These are phyloP conservation scores for Hydrolagus colliei DNA, from an alignment of 2,797 vertebrate genomes.

Conservation along the genomic window DNA sequence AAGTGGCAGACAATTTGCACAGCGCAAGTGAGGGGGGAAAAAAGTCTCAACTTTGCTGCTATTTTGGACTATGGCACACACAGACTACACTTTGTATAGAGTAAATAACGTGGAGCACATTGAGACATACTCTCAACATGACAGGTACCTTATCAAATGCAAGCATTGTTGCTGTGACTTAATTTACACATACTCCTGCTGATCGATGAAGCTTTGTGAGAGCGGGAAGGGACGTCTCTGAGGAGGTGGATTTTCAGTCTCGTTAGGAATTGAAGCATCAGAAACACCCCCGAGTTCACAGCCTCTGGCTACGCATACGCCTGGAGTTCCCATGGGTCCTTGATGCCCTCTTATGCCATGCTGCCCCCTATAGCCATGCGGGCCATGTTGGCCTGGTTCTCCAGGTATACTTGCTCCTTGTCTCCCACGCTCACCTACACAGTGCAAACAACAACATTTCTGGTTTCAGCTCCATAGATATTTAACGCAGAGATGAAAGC, in stretches of 20 bases:
- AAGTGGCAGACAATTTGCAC: too few species aligned
- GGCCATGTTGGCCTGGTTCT: conserved; percentile 58
- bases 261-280: neutral
- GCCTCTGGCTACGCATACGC: conserved; percentile 59
- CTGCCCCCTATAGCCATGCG: conserved; percentile 56
- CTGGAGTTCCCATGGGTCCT: conserved; percentile 62
- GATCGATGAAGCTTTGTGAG: neutral
- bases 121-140: too few species aligned
- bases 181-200: conserved; percentile 18
- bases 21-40: too few species aligned
- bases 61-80: too few species aligned
- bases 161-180: too few species aligned
- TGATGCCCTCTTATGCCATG: conserved; percentile 60
- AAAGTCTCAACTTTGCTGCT: too few species aligned
- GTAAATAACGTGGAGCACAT: too few species aligned
- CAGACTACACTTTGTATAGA: too few species aligned
- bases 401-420: conserved; percentile 60
- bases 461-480: neutral
- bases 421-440: conserved; percentile 61
- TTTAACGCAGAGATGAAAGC: neutral
- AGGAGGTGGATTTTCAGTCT: neutral
- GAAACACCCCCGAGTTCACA: conserved; percentile 47
- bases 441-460: neutral
- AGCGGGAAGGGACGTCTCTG: neutral
- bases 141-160: too few species aligned